These are phyloP conservation scores for Dasysyrphus albostriatus DNA, from an alignment of 2,888 invertebrate species.

Conservation along the genomic window DNA sequence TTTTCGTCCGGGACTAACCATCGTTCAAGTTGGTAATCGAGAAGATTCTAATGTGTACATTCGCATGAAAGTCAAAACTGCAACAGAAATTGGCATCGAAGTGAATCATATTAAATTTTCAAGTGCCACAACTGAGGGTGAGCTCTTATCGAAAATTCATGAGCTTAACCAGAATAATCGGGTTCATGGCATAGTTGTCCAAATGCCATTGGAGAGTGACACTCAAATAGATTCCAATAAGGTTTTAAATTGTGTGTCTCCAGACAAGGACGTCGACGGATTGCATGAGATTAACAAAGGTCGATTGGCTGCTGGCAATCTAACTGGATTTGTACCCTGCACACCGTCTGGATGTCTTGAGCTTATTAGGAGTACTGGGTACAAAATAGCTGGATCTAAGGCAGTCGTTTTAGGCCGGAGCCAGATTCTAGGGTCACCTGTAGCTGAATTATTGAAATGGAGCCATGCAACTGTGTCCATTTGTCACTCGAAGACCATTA, in stretches of 20 bases:
- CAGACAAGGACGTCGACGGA: slow-evolving; percentile 97
- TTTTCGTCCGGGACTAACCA: slow-evolving; percentile 92
- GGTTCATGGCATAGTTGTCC: slow-evolving; percentile 98
- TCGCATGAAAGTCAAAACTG: slow-evolving; percentile 96
- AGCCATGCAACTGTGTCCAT: slow-evolving; percentile 98
- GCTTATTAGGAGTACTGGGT: slow-evolving; percentile 88
- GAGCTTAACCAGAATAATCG: slow-evolving; percentile 91
- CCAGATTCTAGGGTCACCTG: slow-evolving; percentile 98
- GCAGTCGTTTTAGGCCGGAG: slow-evolving; percentile 98
- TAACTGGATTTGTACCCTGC: slow-evolving; percentile 96
- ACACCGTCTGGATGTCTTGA: slow-evolving; percentile 98
- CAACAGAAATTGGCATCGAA: slow-evolving; percentile 94
- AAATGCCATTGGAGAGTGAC: slow-evolving; percentile 96
- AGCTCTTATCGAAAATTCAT: slow-evolving; percentile 83
- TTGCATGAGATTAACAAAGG: slow-evolving; percentile 97
- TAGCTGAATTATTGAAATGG: slow-evolving; percentile 97
- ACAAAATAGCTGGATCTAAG: slow-evolving; percentile 90
- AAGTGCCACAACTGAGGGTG: slow-evolving; percentile 90
- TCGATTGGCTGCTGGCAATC: slow-evolving; percentile 94
- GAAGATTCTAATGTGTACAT: slow-evolving; percentile 99
- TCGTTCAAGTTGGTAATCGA: slow-evolving; percentile 97
- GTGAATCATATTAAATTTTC: slow-evolving; percentile 93
- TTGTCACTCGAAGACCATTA: slow-evolving; percentile 97
- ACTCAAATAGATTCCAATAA: slow-evolving; percentile 93
- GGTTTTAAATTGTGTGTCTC: slow-evolving; percentile 93